phyloP scores from a whole-genome alignment of 2,888 invertebrate genomes.

The Parnassius orleans region DNA sequence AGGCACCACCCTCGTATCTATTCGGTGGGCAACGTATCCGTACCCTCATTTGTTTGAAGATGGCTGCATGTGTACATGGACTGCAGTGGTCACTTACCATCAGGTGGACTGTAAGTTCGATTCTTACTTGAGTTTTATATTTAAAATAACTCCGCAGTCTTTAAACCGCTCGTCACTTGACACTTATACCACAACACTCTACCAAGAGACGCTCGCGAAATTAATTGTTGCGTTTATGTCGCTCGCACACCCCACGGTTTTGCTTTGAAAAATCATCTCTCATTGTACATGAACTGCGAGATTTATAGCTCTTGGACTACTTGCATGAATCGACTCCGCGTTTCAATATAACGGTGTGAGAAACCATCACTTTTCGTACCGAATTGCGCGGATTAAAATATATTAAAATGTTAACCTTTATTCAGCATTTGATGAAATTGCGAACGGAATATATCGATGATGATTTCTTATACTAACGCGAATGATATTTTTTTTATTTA shows the following conservation, averaged over 20 bases:
- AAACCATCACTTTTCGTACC: constrained; percentile 11
- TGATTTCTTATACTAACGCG: no score
- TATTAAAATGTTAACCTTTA: constrained; percentile 1
- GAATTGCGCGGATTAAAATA: constrained; percentile 7
- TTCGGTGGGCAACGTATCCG: no score
- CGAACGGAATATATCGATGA: no score
- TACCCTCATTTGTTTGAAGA: no score
- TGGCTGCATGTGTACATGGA: no score
- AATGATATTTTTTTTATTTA: no score
- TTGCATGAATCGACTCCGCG: constrained; percentile 22
- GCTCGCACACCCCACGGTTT: constrained; percentile 57
- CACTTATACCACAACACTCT: constrained; percentile 34
- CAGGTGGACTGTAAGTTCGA: no score
- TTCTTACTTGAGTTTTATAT: no score
- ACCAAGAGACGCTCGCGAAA: constrained; percentile 57
- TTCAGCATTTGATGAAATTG: neutral
- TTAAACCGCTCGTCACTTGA: constrained; percentile 18
- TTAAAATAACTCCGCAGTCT: no score
- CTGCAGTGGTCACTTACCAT: no score
- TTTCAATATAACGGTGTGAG: constrained; percentile 17
- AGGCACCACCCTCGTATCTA: no score
- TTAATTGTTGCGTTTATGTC: constrained; percentile 75
- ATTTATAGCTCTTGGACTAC: constrained; percentile 43
- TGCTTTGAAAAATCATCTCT: constrained; percentile 73
- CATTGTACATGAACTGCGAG: constrained; percentile 51